Evolutionary conservation across 2,888 invertebrate species (phyloP), one percentile per base, ranked within the genome.

Genomic region (Dione vanillae): DNA sequence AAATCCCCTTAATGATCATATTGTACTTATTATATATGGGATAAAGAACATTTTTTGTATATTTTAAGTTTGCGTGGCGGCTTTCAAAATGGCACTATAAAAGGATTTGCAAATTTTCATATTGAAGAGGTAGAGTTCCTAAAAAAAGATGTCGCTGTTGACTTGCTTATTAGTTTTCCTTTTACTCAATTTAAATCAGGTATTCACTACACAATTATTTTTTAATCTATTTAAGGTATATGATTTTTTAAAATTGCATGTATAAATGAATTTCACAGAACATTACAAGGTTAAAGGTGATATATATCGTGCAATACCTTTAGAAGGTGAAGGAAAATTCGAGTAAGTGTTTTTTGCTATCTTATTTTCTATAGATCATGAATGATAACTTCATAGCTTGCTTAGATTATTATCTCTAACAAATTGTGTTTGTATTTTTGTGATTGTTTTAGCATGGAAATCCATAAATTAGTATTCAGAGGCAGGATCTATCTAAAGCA

Each of bases 231-330:
- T 51, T 16, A 3, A 16, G 10, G 8, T 10, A 49, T 49, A 49
- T 5, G 10, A 16, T 3, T 47, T 35, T 56, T 16, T 11, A 11
- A 7, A 20, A 59, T 12, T 27, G 27, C 11, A n/a, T 11, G 2
- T 20, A n/a, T 11, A 51, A 0, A 11, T 27, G 0, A 67, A 65
- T 54, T 77, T 83, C 80, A 10, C 81, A 90, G 90, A 85, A 19
- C 68, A 79, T 67, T 90, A 89, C 49, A 78, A 84, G 61, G 77
- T 90, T 77, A 69, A 78, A 10, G 89, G 89, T 19, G 76, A 75
- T 68, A 73, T 88, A 49, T 79, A 73, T 51, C 77, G 80, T n/a
- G 77, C 76, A 6, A 47, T 89, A 11, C 86, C 86, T 0, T 58
- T 89, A 27, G 67, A 75, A 41, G 89, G 89, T 37, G 67, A 78